A percentile compares a stretch with the other conserved stretches of the same genome.
Evolutionary conservation across 2,113 vertebrate species (phyloP).

Genomic region (Callopanchax toddi): DNA sequence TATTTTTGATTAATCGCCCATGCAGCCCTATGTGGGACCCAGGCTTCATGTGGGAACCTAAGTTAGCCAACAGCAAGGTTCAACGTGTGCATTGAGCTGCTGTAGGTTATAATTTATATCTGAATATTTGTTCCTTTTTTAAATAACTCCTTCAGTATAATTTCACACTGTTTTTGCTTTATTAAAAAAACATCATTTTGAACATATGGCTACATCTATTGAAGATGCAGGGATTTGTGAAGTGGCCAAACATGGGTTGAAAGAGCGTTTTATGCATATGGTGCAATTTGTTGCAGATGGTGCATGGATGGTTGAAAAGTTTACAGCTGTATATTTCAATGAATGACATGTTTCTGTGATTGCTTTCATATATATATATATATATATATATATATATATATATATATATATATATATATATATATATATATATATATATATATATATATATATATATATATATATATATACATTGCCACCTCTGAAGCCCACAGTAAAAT

Average conservation of each 20-base stretch:
- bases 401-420: too few species aligned
- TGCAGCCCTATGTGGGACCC: too few species aligned
- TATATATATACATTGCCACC: background rate
- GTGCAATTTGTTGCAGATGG: background rate
- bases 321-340: background rate
- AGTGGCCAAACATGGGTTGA: conserved; percentile 11
- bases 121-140: too few species aligned
- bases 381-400: too few species aligned
- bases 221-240: background rate
- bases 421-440: too few species aligned
- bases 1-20: too few species aligned
- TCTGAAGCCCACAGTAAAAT: background rate
- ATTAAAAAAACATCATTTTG: background rate
- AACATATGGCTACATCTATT: conserved; percentile 16
- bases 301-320: conserved; percentile 4
- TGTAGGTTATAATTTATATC: too few species aligned
- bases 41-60: too few species aligned
- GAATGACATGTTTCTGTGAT: background rate
- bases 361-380: too few species aligned
- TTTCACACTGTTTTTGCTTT: background rate
- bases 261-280: conserved; percentile 5
- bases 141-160: conserved; percentile 3
- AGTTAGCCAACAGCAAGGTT: too few species aligned
- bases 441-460: too few species aligned
- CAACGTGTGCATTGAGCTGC: too few species aligned